phyloP scores from a whole-genome alignment of 1,140 invertebrate genomes.

The Holcopasites calliopsidis region DNA sequence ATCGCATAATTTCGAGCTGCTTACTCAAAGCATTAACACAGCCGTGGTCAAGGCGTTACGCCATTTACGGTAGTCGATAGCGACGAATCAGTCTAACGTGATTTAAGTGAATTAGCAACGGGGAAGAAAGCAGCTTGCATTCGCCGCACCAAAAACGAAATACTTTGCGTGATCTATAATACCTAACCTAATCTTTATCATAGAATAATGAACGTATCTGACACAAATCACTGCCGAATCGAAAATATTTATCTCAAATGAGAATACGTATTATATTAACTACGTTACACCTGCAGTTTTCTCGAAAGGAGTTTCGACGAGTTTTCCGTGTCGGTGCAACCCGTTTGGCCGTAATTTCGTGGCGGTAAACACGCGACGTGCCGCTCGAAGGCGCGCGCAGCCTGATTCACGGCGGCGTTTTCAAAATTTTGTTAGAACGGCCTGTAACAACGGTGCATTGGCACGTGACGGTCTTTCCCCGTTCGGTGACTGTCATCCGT shows the following conservation, averaged over 20 bases:
- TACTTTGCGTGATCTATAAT: neutral
- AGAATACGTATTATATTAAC: no score
- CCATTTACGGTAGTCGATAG: neutral
- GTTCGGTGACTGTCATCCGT: conserved; percentile 18
- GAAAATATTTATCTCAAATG: no score
- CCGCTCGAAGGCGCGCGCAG: neutral
- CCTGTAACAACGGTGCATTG: conserved; percentile 23
- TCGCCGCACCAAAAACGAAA: neutral
- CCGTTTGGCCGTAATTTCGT: neutral
- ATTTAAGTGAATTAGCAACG: neutral
- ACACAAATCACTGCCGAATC: no score
- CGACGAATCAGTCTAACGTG: neutral
- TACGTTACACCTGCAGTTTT: neutral
- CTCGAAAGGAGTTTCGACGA: no score
- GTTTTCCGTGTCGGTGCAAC: neutral
- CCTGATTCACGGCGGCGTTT: conserved; percentile 14
- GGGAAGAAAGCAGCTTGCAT: neutral
- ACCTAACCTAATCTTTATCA: no score
- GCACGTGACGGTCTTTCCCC: conserved; percentile 41
- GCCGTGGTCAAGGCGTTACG: neutral
- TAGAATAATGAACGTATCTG: no score
- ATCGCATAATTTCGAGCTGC: no score
- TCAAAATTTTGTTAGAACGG: conserved; percentile 40
- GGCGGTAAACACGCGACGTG: neutral
- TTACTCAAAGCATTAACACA: neutral